These are phyloP conservation scores for Stenodera caucasica DNA, from an alignment of 2,888 invertebrate species.

Conservation along the genomic window DNA sequence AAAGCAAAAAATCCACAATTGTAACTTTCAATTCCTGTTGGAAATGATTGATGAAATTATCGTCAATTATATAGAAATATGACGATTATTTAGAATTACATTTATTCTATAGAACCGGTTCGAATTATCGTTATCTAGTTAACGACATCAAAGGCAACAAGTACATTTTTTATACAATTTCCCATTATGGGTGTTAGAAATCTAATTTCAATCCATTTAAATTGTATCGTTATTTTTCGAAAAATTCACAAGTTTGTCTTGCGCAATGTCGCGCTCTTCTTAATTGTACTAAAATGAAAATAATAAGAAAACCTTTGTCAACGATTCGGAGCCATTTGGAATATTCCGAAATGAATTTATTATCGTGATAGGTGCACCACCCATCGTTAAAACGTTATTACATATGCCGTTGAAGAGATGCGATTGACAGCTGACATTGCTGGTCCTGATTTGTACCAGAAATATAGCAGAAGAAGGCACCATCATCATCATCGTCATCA, in stretches of 20 bases:
- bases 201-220: conserved; percentile 1
- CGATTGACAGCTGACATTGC: conserved; percentile 34
- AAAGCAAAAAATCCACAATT: too few species aligned
- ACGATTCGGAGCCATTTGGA: background rate
- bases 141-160: background rate
- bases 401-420: conserved; percentile 41
- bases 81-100: background rate
- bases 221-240: background rate
- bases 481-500: background rate
- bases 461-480: conserved; percentile 25
- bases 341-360: background rate
- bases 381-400: conserved; percentile 20
- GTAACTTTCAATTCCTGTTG: too few species aligned
- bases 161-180: background rate
- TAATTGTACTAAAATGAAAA: background rate
- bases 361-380: conserved; percentile 20
- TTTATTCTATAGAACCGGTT: conserved; percentile 1
- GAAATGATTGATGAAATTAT: too few species aligned
- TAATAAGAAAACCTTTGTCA: conserved; percentile 13
- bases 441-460: conserved; percentile 32
- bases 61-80: background rate
- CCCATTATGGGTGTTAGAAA: conserved; percentile 6
- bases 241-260: too few species aligned
- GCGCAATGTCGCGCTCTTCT: background rate
- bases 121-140: background rate